These are phyloP conservation scores for Hyperoplus immaculatus DNA, from an alignment of 2,797 vertebrate species.

Conservation along the genomic window DNA sequence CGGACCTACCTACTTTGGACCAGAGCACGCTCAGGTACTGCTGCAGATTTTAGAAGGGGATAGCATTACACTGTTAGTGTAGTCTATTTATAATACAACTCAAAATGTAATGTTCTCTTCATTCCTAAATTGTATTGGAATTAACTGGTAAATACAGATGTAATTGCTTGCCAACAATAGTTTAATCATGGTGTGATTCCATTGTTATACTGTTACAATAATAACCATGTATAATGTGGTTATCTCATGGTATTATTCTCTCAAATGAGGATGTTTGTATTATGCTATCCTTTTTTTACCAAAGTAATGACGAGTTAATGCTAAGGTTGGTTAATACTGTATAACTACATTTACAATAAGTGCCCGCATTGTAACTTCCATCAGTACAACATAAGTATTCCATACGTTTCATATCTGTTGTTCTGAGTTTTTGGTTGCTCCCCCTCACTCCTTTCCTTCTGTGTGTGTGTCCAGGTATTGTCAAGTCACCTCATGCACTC, in stretches of 20 bases:
- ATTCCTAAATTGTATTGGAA: background rate
- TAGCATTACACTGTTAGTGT: background rate
- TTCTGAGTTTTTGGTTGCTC: background rate
- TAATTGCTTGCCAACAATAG: background rate
- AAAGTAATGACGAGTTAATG: background rate
- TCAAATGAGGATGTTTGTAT: background rate
- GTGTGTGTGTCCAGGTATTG: conserved; percentile 85
- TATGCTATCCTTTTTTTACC: background rate
- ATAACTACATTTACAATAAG: background rate
- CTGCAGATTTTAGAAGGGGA: background rate
- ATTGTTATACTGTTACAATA: background rate
- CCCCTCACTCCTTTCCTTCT: background rate
- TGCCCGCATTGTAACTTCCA: too few relatives aligned
- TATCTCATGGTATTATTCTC: background rate
- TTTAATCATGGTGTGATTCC: background rate
- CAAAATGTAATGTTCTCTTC: background rate
- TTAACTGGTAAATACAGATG: background rate
- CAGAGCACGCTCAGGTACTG: conserved; percentile 91
- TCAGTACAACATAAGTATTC: background rate
- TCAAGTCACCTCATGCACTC: conserved; percentile 99
- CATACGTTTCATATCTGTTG: background rate
- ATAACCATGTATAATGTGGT: background rate
- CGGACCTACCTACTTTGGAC: conserved; percentile 95
- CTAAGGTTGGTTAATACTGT: background rate
- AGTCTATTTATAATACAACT: background rate